Evolutionary conservation across 2,113 vertebrate species (phyloP), one percentile per base, ranked within the genome.

Genomic region (Centropus unirufus): DNA sequence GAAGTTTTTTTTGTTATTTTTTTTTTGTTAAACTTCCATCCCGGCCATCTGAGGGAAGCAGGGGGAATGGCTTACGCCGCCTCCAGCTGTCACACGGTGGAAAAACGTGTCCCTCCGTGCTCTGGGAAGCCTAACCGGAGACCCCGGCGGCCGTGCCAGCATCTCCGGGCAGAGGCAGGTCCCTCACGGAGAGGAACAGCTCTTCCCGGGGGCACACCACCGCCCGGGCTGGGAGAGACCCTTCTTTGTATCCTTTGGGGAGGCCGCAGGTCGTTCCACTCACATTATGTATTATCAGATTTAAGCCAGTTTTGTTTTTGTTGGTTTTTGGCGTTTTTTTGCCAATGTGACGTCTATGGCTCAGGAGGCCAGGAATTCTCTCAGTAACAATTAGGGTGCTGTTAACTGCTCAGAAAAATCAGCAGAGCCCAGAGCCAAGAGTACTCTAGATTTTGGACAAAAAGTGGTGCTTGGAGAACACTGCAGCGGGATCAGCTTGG

Each of bases 51-150:
- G 83, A 47, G 75, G 64, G 32, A 77, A 44, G 66, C 32, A 22
- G 30, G 12, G 36, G 32, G 18, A 5, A 36, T 16, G 10, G 59
- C 58, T 80, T 11, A 20, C 12, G 1, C 39, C 2, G 12, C n/a
- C 18, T 24, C 21, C 42, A 6, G 57, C 61, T 70, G 72, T 12
- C 55, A 40, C 46, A 20, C 6, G 12, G 12, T 1, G 8, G n/a
- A 8, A 11, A 32, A 16, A 40, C 5, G 4, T 4, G 4, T 4
- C 52, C 6, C 13, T 4, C 16, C 3, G 36, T 39, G 63, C 13
- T 30, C 26, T 1, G 34, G 23, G 52, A 16, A 73, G 15, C 30
- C 81, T 6, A 11, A 17, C 12, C 1, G 40, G 57, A 67, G 69
- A 29, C 61, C 27, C 19, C 15, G 8, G 23, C 46, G 42, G 22